Evolutionary conservation across 2,797 vertebrate genomes (phyloP), one percentile per base, ranked within the genome.

Genomic region (Apogon talboti): DNA sequence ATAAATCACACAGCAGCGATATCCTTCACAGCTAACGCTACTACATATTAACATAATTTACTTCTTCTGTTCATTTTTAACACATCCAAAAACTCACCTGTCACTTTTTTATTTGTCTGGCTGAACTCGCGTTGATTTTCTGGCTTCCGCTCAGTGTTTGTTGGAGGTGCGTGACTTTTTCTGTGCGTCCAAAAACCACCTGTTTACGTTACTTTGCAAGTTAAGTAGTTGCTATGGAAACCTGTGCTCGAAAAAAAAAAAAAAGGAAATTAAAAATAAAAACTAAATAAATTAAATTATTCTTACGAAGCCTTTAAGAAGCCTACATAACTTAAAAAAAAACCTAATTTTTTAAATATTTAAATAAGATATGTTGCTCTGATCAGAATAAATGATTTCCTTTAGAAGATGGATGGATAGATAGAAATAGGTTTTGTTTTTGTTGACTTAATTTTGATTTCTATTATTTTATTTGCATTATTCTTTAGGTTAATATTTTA

Each of bases 21-120:
- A 28, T 9, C 45, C 50, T 21, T n/a, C 37, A 4, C 1, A 1
- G 47, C 58, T 52, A 60, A 64, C 67, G 33, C 15, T 1, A 38
- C 37, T 8, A 21, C 0, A 33, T 18, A 3, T 47, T 0, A 1
- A 14, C 11, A 28, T 28, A 2, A 28, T 6, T 5, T 5, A 28
- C 4, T 28, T 24, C 21, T 24, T 5, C 1, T 28, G 24, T 14
- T 15, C 0, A 4, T 14, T n/a, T 2, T 2, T 13, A 0, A 10
- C 53, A 43, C 28, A n/a, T 1, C 37, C 1, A 13, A 19, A 1
- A 1, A 18, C 62, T 42, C 40, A 77, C 53, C 68, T 67, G 68
- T 51, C 51, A 65, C 54, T 54, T 44, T 50, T 49, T 28, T 10
- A 28, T 41, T 40, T 41, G 53, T 24, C 45, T 30, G 28, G 19